A percentile compares a stretch with the other conserved stretches of the same genome.
Evolutionary conservation across 2,113 vertebrate species (phyloP).

Genomic region (Channa argus): DNA sequence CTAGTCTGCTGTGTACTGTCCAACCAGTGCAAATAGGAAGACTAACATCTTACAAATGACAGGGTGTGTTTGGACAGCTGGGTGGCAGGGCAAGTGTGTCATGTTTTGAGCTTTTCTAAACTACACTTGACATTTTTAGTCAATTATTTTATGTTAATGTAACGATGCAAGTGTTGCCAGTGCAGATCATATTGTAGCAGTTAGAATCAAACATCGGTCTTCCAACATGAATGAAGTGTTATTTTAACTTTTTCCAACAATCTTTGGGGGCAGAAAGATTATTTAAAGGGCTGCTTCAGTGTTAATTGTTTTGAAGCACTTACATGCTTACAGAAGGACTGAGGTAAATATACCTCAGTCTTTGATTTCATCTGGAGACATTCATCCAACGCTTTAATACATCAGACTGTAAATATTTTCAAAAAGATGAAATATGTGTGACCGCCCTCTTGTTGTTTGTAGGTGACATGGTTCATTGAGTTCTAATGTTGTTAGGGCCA

Average conservation of each 20-base stretch:
- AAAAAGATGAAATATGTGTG: conserved; percentile 25
- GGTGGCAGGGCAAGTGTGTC: conserved; percentile 58
- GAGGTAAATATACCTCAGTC: not conserved
- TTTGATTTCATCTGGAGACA: not conserved
- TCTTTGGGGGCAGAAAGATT: not conserved
- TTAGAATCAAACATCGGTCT: too few species aligned
- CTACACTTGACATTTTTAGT: conserved; percentile 61
- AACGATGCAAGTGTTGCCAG: conserved; percentile 3
- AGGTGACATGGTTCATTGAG: conserved; percentile 57
- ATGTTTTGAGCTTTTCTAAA: conserved; percentile 63
- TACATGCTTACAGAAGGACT: not conserved
- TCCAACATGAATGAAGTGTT: too few species aligned
- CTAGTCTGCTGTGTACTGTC: conserved; percentile 52
- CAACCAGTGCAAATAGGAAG: conserved; percentile 47
- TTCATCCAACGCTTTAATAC: not conserved
- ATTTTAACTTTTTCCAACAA: too few species aligned
- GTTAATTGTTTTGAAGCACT: not conserved
- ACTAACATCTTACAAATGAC: conserved; percentile 60
- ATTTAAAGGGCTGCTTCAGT: not conserved
- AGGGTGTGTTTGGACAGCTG: conserved; percentile 56
- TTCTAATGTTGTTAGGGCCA: conserved; percentile 54
- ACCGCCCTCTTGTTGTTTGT: conserved; percentile 31
- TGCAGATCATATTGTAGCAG: not conserved
- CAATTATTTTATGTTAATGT: not conserved
- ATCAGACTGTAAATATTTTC: not conserved